A percentile compares a stretch with the other conserved stretches of the same genome.
These are phyloP conservation scores for Clarias magur DNA, from an alignment of 2,113 vertebrate genomes.

Conservation along the genomic window DNA sequence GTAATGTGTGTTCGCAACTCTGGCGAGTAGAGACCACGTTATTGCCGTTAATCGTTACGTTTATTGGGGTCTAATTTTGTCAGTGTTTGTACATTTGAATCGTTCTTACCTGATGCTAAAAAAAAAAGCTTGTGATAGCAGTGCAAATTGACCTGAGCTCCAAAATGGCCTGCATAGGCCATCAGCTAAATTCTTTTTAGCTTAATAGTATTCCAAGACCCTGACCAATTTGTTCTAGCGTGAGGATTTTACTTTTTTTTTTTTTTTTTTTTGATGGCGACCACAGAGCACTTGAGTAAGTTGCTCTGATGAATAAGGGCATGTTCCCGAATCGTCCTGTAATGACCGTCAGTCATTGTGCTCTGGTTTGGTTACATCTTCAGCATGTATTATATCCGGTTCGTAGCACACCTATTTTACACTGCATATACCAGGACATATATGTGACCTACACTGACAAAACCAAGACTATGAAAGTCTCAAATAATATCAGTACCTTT, in stretches of 20 bases:
- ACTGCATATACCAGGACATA: constrained; percentile 67
- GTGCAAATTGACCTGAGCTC: constrained; percentile 18
- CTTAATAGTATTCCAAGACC: not conserved
- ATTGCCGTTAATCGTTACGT: not conserved
- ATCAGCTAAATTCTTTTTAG: not conserved
- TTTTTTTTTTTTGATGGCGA: not conserved
- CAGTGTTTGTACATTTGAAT: not conserved
- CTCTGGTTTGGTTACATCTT: constrained; percentile 68
- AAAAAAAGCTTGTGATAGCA: not conserved
- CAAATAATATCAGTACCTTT: not conserved
- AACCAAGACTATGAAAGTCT: constrained; percentile 30
- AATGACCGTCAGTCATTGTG: constrained; percentile 65
- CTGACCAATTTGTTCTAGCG: not conserved
- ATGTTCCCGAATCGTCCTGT: constrained; percentile 42
- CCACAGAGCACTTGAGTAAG: not conserved
- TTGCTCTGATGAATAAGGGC: not conserved
- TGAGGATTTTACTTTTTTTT: not conserved
- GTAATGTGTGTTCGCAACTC: not conserved
- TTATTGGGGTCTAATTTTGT: not conserved
- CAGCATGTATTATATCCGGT: constrained; percentile 65
- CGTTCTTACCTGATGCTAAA: not conserved
- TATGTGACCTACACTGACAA: constrained; percentile 60
- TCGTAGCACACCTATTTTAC: constrained; percentile 68
- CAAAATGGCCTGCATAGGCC: not conserved
- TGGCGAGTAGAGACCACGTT: not conserved